Base-by-base conservation (phyloP, 2,113 vertebrate species). In the Odontesthes bonariensis region DNA sequence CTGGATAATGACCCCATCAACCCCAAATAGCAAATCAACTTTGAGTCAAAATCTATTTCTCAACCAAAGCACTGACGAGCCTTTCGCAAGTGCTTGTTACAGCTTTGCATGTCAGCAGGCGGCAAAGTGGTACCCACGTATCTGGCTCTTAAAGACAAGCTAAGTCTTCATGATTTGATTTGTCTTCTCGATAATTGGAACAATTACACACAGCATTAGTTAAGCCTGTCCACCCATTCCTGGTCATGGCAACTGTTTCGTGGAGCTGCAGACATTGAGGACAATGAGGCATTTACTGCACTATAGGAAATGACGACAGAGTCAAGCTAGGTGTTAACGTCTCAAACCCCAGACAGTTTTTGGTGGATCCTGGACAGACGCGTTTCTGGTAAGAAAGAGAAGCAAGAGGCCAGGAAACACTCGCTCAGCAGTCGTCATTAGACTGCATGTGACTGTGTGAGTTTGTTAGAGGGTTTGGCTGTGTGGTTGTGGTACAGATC, bases 391-490 rank as follows among this genome's bases (percentile, higher is more conserved):
- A 84, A 90, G 70, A 70, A 6, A 62, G 67, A 68, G 32, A 63
- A 89, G 83, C 62, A 8, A 52, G 52, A 79, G 33, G 76, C 82
- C 85, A 82, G 86, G 88, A 89, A 90, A 88, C 70, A 83, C 84
- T 86, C 59, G 67, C 83, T 87, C 84, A 82, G 44, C 73, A 19
- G 55, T 63, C 73, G 66, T 82, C 78, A 72, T 79, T 53, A 62
- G 65, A 79, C 60, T 71, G 68, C 22, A 4, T 22, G 69, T 77
- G 49, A 1, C 6, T 79, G 58, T 71, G 60, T 57, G 47, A 71
- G 64, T 57, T 53, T 69, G 47, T 8, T 11, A 3, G 19, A 53
- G 70, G 67, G 69, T 79, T 73, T 84, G 81, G 73, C 35, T 19
- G 61, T 42, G 78, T 77, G 81, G 66, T 69, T 84, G 69, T 81